Evolutionary conservation across 2,113 vertebrate genomes (phyloP).

Genomic region (Cottus gobio): DNA sequence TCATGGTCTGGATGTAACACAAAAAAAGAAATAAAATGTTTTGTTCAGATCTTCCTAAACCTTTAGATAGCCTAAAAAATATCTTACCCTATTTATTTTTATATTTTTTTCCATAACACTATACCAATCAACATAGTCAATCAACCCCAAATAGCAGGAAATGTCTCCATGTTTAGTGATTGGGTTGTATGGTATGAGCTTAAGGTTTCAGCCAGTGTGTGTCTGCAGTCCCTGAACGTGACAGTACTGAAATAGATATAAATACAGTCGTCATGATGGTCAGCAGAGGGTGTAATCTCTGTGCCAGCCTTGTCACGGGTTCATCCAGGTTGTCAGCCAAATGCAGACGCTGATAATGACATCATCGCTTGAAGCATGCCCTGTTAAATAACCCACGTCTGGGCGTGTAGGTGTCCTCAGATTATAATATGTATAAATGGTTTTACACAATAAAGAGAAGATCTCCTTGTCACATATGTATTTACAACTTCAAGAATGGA

Average conservation of each 20-base stretch:
- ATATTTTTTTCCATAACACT: background rate
- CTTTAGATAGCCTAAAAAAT: background rate
- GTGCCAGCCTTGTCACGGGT: background rate
- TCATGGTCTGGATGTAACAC: background rate
- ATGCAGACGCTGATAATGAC: background rate
- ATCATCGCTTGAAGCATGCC: background rate
- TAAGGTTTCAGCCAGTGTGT: slow-evolving; percentile 11
- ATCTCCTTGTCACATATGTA: background rate
- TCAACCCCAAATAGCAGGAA: background rate
- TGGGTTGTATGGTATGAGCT: background rate
- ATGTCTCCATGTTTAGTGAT: background rate
- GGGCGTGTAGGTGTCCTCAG: background rate
- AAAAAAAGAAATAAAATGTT: background rate
- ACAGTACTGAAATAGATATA: slow-evolving; percentile 1
- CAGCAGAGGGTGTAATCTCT: background rate
- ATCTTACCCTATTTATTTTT: background rate
- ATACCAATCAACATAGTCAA: background rate
- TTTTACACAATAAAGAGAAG: background rate
- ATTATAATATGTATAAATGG: background rate
- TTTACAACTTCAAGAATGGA: background rate
- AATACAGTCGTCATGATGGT: background rate
- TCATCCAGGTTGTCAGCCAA: background rate
- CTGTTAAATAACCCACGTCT: background rate
- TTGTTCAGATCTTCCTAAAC: background rate
- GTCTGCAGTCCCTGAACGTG: slow-evolving; percentile 2